A percentile compares a stretch with the other conserved stretches of the same genome.
phyloP scores from a whole-genome alignment of 2,888 invertebrate genomes.

The Pristionchus arcanus region DNA sequence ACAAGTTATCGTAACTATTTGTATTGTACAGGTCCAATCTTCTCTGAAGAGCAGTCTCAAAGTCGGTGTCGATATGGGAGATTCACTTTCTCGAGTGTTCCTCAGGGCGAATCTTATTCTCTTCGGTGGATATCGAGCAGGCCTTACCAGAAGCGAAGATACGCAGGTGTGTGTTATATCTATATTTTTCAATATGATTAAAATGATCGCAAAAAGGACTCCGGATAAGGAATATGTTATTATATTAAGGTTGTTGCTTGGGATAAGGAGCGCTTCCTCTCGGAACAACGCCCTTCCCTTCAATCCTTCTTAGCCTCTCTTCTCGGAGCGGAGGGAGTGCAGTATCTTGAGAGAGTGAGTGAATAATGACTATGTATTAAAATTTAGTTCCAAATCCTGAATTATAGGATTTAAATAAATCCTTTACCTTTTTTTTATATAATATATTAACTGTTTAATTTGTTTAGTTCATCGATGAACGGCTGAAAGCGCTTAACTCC shows the following conservation, averaged over 20 bases:
- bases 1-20: background rate
- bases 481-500: conserved; percentile 92
- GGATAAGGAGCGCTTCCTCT: conserved; percentile 66
- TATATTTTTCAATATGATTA: background rate
- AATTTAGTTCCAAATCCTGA: too few relatives aligned
- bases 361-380: too few relatives aligned
- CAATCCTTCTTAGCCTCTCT: conserved; percentile 66
- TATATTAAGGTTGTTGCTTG: conserved; percentile 59
- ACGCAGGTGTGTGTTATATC: conserved; percentile 50
- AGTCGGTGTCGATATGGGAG: conserved; percentile 87
- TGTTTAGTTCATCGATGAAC: conserved; percentile 93
- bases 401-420: too few relatives aligned
- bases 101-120: conserved; percentile 92
- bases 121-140: conserved; percentile 90
- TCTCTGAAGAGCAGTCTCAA: conserved; percentile 88
- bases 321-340: conserved; percentile 73
- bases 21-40: conserved; percentile 83
- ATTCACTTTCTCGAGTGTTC: conserved; percentile 94
- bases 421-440: background rate
- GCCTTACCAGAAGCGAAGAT: conserved; percentile 62
- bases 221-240: too few relatives aligned
- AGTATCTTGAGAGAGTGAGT: conserved; percentile 74
- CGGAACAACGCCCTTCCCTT: conserved; percentile 61
- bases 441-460: background rate
- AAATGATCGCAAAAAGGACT: background rate